Conservation (phyloP, 2,888 invertebrate species). For the Crocallis elinguaria region DNA sequence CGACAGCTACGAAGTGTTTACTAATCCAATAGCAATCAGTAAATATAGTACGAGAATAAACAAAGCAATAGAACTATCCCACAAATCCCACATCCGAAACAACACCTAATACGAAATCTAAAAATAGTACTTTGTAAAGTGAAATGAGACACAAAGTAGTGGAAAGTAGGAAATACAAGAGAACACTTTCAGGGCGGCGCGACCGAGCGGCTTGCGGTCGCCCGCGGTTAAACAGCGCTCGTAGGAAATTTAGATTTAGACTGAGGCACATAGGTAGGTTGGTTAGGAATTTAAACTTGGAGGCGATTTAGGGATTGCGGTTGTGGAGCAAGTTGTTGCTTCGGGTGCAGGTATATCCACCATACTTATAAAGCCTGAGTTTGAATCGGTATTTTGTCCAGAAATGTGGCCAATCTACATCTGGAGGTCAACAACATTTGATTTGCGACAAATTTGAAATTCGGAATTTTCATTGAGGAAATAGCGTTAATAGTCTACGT, state of each 20-base stretch:
- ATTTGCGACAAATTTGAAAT: too few relatives aligned
- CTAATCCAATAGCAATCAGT: too few relatives aligned
- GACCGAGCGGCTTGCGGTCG: slow-evolving; percentile 39
- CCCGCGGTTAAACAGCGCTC: slow-evolving; percentile 25
- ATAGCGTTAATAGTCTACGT: too few relatives aligned
- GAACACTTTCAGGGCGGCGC: slow-evolving; percentile 49
- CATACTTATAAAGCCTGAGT: too few relatives aligned
- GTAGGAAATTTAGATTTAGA: slow-evolving; percentile 38
- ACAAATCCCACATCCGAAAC: background rate
- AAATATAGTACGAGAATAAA: background rate
- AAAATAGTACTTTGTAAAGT: slow-evolving; percentile 44
- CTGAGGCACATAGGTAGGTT: slow-evolving; percentile 1
- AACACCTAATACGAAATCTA: slow-evolving; percentile 20
- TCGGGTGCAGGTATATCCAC: too few relatives aligned
- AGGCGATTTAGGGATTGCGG: background rate
- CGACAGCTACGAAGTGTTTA: too few relatives aligned
- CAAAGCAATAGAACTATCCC: background rate
- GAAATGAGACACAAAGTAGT: slow-evolving; percentile 48
- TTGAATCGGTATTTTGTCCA: too few relatives aligned
- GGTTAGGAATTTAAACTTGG: slow-evolving; percentile 1
- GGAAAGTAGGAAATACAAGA: slow-evolving; percentile 47
- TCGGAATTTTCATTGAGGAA: too few relatives aligned
- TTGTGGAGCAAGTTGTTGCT: too few relatives aligned
- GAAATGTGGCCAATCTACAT: too few relatives aligned
- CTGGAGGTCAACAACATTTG: too few relatives aligned